Conservation (phyloP, 2,113 vertebrate species). For the Anser brachyrhynchus region DNA sequence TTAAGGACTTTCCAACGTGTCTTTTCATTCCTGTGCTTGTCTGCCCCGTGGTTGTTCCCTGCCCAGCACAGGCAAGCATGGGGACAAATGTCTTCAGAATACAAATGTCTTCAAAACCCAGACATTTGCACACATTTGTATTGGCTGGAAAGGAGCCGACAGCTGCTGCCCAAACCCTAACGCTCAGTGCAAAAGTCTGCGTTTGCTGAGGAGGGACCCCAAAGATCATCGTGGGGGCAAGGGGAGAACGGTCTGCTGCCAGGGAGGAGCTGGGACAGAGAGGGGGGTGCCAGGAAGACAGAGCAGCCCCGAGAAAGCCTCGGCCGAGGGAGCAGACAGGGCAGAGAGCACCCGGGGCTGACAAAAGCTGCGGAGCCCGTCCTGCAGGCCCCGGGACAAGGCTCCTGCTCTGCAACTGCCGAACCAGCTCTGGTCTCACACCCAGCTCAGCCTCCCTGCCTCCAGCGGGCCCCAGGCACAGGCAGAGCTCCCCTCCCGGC, state of each 20-base stretch:
- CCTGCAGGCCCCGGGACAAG: slow-evolving; percentile 44
- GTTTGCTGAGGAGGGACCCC: background rate
- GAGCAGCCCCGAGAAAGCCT: background rate
- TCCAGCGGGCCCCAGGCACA: background rate
- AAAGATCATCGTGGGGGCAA: background rate
- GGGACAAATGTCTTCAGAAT: too few relatives aligned
- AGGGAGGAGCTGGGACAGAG: background rate
- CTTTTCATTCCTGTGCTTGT: background rate
- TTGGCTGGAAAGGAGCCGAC: background rate
- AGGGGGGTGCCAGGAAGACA: background rate
- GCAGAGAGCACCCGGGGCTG: slow-evolving; percentile 1
- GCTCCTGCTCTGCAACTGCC: background rate
- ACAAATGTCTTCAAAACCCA: too few relatives aligned
- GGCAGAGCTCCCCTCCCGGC: background rate
- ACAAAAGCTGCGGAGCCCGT: slow-evolving; percentile 41
- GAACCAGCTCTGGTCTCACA: slow-evolving; percentile 5
- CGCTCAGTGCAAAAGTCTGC: fast-evolving
- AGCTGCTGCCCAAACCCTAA: background rate
- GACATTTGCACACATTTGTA: too few relatives aligned
- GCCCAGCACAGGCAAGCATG: background rate
- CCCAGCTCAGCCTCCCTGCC: background rate
- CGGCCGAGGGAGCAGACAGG: slow-evolving; percentile 19
- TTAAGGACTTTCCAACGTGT: background rate
- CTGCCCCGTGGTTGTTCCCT: background rate
- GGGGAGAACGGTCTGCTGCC: background rate